These are phyloP conservation scores for Gymnocheta viridis DNA, from an alignment of 2,888 invertebrate species.

Conservation along the genomic window DNA sequence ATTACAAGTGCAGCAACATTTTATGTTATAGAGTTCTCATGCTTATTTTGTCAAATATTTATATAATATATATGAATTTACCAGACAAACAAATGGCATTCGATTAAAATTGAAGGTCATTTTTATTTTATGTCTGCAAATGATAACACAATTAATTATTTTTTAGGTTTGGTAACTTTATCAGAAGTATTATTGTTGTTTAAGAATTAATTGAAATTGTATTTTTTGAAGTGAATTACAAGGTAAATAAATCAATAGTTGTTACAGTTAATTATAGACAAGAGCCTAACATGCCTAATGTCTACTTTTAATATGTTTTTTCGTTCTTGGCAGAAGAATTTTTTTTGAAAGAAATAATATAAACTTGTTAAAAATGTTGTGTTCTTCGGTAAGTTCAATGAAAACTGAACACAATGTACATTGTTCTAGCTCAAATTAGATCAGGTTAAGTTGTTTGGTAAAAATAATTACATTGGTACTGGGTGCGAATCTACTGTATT, in stretches of 20 bases:
- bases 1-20: no score
- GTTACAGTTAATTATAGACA: neutral
- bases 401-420: no score
- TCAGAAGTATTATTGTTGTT: neutral
- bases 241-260: neutral
- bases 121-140: neutral
- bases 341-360: no score
- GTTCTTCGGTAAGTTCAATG: no score
- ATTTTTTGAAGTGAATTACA: neutral
- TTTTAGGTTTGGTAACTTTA: neutral
- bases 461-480: no score
- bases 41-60: neutral
- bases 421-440: no score
- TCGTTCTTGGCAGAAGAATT: no score
- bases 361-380: no score
- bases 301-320: no score
- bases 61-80: neutral
- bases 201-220: neutral
- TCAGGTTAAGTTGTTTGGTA: no score
- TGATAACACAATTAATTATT: neutral
- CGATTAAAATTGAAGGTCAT: neutral
- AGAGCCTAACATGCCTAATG: neutral
- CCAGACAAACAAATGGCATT: neutral
- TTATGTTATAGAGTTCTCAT: neutral
- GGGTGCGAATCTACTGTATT: no score